phyloP scores from a whole-genome alignment of 2,113 vertebrate genomes.

The Muntiacus muntjak region DNA sequence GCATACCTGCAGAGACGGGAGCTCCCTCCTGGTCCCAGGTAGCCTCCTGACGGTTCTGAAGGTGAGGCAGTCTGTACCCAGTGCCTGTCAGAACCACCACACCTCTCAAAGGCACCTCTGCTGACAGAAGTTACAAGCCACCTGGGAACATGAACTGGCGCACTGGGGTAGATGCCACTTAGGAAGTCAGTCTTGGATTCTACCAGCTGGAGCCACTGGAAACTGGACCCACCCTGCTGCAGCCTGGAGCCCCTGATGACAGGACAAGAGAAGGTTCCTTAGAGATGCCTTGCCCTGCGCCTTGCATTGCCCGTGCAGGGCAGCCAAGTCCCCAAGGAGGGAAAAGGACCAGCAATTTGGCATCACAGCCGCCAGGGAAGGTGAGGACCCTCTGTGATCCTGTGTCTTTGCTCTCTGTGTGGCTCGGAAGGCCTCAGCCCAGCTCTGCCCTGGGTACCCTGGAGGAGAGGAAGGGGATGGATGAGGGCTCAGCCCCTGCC shows the following conservation, averaged over 20 bases:
- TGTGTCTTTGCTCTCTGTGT: neutral
- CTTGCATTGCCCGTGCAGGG: neutral
- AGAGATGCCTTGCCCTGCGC: neutral
- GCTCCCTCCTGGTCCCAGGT: neutral
- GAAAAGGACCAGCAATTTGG: neutral
- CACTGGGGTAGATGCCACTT: neutral
- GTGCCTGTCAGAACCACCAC: neutral
- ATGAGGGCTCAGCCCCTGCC: neutral
- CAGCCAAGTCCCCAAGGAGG: neutral
- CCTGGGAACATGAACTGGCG: neutral
- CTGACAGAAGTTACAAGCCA: too few species aligned
- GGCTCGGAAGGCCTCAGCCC: neutral
- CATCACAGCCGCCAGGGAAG: neutral
- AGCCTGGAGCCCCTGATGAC: neutral
- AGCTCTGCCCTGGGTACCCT: neutral
- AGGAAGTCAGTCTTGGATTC: neutral
- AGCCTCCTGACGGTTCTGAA: neutral
- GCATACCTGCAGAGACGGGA: neutral
- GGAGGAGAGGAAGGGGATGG: neutral
- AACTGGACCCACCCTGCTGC: accelerated
- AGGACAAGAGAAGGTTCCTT: neutral
- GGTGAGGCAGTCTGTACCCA: too few species aligned
- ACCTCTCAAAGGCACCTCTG: neutral
- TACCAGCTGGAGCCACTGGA: neutral
- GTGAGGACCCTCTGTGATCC: neutral